phyloP scores from a whole-genome alignment of 2,113 vertebrate genomes.

The Xerus inauris region DNA sequence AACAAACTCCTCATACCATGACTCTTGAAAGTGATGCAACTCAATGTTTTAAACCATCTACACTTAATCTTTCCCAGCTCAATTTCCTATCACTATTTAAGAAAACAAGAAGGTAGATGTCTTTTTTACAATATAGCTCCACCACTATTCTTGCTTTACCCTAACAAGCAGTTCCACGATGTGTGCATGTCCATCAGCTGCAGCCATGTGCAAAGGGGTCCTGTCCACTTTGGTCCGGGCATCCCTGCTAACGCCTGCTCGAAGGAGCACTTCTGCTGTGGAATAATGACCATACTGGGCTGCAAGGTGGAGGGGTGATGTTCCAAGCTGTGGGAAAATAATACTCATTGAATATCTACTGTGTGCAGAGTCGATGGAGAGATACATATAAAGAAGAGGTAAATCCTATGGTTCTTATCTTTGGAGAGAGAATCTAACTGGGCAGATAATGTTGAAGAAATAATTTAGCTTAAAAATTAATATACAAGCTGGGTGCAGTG shows the following conservation, averaged over 20 bases:
- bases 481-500: not conserved
- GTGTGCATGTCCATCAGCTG: conserved; percentile 91
- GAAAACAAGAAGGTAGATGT: not conserved
- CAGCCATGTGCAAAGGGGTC: conserved; percentile 95
- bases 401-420: not conserved
- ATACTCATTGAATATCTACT: not conserved
- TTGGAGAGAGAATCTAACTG: not conserved
- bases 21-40: conserved; percentile 28
- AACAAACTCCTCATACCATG: conserved; percentile 15
- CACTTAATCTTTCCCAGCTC: not conserved
- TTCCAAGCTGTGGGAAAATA: conserved; percentile 89
- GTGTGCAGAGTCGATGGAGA: not conserved
- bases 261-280: conserved; percentile 94
- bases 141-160: conserved; percentile 81
- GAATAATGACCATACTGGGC: conserved; percentile 95
- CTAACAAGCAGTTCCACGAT: conserved; percentile 94
- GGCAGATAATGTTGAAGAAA: conserved; percentile 3
- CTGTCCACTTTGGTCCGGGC: conserved; percentile 97
- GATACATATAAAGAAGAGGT: conserved; percentile 12
- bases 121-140: not conserved
- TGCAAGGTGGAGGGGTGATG: conserved; percentile 94
- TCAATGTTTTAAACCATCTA: not conserved
- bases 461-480: not conserved
- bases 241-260: conserved; percentile 95
- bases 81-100: not conserved